A percentile compares a stretch with the other conserved stretches of the same genome.
Conservation (phyloP, 2,888 invertebrate species). For the Morpho deidamia region DNA sequence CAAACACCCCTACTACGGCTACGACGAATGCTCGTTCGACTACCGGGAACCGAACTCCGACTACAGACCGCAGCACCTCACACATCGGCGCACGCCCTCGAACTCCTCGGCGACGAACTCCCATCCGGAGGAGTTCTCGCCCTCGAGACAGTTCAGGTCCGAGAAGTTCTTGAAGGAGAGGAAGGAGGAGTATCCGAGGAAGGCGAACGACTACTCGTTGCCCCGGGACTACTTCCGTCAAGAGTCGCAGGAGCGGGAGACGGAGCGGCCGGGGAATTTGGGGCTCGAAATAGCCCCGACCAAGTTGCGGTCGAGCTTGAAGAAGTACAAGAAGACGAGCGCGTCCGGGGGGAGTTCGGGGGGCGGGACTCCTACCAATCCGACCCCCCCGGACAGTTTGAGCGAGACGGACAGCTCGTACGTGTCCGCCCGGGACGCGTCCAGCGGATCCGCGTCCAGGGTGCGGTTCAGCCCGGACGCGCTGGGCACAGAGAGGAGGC, state of each 20-base stretch:
- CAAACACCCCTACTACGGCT: conserved; percentile 61
- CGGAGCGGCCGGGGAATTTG: conserved; percentile 64
- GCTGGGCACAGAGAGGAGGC: conserved; percentile 63
- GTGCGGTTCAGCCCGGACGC: conserved; percentile 89
- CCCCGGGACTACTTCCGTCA: conserved; percentile 61
- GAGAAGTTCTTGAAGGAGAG: conserved; percentile 43
- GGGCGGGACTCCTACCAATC: conserved; percentile 87
- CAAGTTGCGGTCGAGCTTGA: conserved; percentile 87
- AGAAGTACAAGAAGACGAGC: conserved; percentile 78
- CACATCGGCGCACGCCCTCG: conserved; percentile 88
- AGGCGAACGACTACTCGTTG: conserved; percentile 54
- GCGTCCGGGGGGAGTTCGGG: conserved; percentile 70
- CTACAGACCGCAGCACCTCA: conserved; percentile 56
- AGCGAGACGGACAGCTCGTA: conserved; percentile 92
- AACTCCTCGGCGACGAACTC: conserved; percentile 82
- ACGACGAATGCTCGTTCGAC: conserved; percentile 63
- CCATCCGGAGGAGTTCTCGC: conserved; percentile 70
- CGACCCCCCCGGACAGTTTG: conserved; percentile 90
- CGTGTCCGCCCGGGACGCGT: conserved; percentile 89
- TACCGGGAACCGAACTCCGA: conserved; percentile 59
- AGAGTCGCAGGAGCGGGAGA: conserved; percentile 42
- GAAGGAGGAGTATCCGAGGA: conserved; percentile 53
- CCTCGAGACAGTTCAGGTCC: conserved; percentile 50
- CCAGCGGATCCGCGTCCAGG: conserved; percentile 83
- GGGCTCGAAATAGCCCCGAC: conserved; percentile 83